phyloP scores from a whole-genome alignment of 2,797 vertebrate species.

The Antrozous pallidus region DNA sequence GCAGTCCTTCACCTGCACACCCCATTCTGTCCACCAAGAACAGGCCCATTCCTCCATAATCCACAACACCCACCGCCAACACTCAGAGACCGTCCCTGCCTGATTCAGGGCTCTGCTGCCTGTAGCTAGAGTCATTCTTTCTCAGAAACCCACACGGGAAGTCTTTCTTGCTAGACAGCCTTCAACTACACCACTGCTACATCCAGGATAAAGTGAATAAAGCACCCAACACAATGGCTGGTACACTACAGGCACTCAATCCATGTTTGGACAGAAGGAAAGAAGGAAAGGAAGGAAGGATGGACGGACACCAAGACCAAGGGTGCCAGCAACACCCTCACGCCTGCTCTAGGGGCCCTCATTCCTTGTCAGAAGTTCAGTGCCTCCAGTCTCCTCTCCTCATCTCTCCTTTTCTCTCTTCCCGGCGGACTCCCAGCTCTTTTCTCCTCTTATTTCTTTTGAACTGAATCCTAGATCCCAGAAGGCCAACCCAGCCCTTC shows the following conservation, averaged over 20 bases:
- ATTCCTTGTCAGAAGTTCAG: not conserved
- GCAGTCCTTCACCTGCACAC: not conserved
- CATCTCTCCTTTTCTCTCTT: not conserved
- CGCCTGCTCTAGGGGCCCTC: not conserved
- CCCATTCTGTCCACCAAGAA: not conserved
- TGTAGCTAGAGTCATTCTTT: not conserved
- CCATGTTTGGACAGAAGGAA: not conserved
- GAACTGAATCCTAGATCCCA: not conserved
- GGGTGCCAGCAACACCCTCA: not conserved
- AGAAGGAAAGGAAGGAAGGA: not conserved
- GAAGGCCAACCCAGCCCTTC: not conserved
- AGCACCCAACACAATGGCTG: not conserved
- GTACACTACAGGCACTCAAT: not conserved
- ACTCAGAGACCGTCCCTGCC: not conserved
- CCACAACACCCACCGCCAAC: not conserved
- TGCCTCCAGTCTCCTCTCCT: not conserved
- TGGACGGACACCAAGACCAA: not conserved
- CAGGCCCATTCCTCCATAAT: not conserved
- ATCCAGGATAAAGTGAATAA: not conserved
- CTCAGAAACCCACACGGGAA: not conserved
- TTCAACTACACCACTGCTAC: not conserved
- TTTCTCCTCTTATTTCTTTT: not conserved
- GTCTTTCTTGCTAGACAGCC: not conserved
- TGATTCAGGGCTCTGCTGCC: not conserved
- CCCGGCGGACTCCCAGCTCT: not conserved